Percentiles rank a stretch among this genome's conserved stretches.
Evolutionary conservation across 1,140 invertebrate species (phyloP).

Genomic region (Zaprionus ghesquierei): DNA sequence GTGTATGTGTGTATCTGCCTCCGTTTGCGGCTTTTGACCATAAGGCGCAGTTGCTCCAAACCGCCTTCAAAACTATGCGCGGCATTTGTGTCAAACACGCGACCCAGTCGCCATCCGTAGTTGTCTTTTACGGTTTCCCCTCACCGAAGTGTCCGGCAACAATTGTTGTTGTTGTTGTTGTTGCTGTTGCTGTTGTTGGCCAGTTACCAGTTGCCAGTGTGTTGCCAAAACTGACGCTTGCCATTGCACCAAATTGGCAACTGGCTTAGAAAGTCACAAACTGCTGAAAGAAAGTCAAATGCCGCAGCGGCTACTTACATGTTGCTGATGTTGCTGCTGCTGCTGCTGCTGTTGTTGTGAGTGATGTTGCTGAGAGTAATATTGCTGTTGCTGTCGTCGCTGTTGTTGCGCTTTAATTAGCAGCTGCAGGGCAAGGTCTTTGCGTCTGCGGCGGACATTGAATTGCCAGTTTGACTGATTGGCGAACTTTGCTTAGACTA

Average conservation of each 20-base stretch:
- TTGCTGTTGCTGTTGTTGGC: constrained; percentile 41
- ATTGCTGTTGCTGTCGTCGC: constrained; percentile 1
- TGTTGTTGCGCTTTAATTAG: constrained; percentile 58
- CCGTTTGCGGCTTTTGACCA: constrained; percentile 63
- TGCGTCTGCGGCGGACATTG: constrained; percentile 24
- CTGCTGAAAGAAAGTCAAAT: constrained; percentile 71
- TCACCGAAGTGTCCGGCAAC: constrained; percentile 49
- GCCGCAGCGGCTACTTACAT: constrained; percentile 32
- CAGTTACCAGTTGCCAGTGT: constrained; percentile 13
- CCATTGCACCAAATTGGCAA: constrained; percentile 76
- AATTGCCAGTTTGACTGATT: constrained; percentile 67
- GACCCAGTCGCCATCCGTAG: constrained; percentile 61
- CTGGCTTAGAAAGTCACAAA: constrained; percentile 74
- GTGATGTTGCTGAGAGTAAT: constrained; percentile 11
- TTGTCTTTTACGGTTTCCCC: not conserved
- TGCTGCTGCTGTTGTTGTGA: constrained; percentile 20
- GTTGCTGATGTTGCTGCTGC: constrained; percentile 27
- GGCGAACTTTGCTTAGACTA: constrained; percentile 30
- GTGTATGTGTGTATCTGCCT: not conserved
- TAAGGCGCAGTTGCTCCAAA: constrained; percentile 67
- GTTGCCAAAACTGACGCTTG: constrained; percentile 58
- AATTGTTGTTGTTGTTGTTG: constrained; percentile 44
- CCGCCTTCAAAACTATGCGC: constrained; percentile 79
- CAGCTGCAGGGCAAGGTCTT: constrained; percentile 62
- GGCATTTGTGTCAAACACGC: constrained; percentile 81